Evolutionary conservation across 2,888 invertebrate species (phyloP), one percentile per base, ranked within the genome.

Genomic region (Aelia acuminata): DNA sequence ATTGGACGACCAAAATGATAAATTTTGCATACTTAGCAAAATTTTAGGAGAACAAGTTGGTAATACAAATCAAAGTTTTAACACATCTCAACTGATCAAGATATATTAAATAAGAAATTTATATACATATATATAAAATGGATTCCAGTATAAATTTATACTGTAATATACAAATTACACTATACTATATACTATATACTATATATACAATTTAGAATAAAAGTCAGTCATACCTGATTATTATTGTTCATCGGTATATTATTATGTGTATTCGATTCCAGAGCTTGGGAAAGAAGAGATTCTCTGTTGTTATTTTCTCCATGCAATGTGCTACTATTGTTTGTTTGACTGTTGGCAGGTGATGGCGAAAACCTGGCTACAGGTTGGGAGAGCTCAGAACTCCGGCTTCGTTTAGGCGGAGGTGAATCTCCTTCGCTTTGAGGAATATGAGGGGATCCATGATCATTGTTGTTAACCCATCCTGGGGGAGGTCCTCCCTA

Each of bases 271-370:
- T 89, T 85, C 91, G 95, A 95, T 92, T 97, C 97, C 90, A 97
- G 93, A 8, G 96, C 95, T 92, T 96, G 96, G 84, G 96, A 95
- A 91, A 97, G 94, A 87, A 97, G 93, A 0, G 96, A 95, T 90
- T 95, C 91, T 35, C 90, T 85, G 70, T 88, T 88, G 49, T 89
- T 89, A 48, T 89, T 87, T 63, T 88, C 88, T 39, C 88, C 84
- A 20, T 84, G 88, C 49, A 88, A 63, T 26, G n/a, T 89, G 47
- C 88, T 89, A 48, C 70, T 89, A 43, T 89, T 89, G 47, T 89
- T 89, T 4, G 80, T 80, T 43, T 80, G 80, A 48, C 87, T 89
- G 88, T 89, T 90, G 8, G 90, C 90, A 50, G 91, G 91, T 18
- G 91, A 91, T 84, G 90, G 90, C 10, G 90, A 90, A 87, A 89